Base-by-base conservation (phyloP, 2,113 vertebrate species). In the Chloropsis hardwickii region DNA sequence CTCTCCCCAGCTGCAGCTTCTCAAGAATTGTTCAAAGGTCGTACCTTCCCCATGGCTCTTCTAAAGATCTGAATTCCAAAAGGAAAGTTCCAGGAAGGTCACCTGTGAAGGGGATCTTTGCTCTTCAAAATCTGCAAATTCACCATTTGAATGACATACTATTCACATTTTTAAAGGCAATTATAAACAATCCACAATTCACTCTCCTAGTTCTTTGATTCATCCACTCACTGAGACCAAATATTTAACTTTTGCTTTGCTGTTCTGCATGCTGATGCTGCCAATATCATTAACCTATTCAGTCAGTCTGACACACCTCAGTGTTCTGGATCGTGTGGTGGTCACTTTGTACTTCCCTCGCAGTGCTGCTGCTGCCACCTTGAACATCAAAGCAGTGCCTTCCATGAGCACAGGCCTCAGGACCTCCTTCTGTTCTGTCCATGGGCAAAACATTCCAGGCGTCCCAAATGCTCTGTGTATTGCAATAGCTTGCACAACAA, bases 321-420 rank as follows among this genome's bases (percentile, higher is more conserved):
- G 15, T 0, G 0, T 84, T 87, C 72, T 91, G 50, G 54, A 71
- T 54, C 22, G 20, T 1, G 3, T 12, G 33, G 25, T 40, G 31
- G 31, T 51, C 47, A 66, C n/a, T 65, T 48, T 5, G 11, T 48
- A 20, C 23, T 77, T 83, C n/a, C 28, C 14, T 45, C 6, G 3
- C 28, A 64, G 42, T 17, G 69, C 39, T 67, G 40, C 44, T 82
- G 31, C 50, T 58, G 31, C 50, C 35, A 19, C 35, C 72, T 42
- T 44, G 11, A 19, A 45, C 4, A 3, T 14, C 0, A 0, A 28
- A 28, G 28, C 22, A 44, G 14, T 12, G 24, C 19, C 9, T 37
- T 0, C 1, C 31, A 20, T 2, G 12, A 70, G 17, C 13, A 56
- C 50, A 86, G 16, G 12, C 53, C 44, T 64, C 12, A 53, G 70